These are phyloP conservation scores for Calyptomena viridis DNA, from an alignment of 2,113 vertebrate genomes.

Conservation along the genomic window DNA sequence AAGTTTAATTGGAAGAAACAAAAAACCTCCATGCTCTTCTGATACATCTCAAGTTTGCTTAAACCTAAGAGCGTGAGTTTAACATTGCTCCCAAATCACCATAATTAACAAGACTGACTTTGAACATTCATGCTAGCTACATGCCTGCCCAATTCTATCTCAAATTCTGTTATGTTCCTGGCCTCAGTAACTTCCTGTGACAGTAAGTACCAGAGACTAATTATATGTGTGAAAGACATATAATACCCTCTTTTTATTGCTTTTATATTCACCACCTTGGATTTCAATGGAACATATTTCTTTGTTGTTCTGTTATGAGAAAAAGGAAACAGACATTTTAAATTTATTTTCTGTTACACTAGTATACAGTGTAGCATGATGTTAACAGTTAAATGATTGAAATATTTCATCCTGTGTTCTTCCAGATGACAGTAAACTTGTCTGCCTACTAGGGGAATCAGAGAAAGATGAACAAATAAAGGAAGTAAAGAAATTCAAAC, in stretches of 20 bases:
- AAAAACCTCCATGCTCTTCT: background rate
- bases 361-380: background rate
- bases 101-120: background rate
- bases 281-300: background rate
- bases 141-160: background rate
- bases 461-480: background rate
- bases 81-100: background rate
- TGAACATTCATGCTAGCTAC: background rate
- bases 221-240: background rate
- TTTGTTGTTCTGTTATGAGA: background rate
- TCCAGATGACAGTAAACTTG: background rate
- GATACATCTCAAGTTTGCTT: background rate
- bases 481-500: background rate
- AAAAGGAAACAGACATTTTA: constrained; percentile 32
- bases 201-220: background rate
- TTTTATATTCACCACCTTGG: constrained; percentile 6
- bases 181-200: background rate
- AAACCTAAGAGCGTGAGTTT: background rate
- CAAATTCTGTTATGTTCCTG: background rate
- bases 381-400: background rate
- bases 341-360: constrained; percentile 2
- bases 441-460: background rate
- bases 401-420: background rate
- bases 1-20: background rate
- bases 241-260: background rate